These are phyloP conservation scores for Phengaris alcon DNA, from an alignment of 2,888 invertebrate species.

Conservation along the genomic window DNA sequence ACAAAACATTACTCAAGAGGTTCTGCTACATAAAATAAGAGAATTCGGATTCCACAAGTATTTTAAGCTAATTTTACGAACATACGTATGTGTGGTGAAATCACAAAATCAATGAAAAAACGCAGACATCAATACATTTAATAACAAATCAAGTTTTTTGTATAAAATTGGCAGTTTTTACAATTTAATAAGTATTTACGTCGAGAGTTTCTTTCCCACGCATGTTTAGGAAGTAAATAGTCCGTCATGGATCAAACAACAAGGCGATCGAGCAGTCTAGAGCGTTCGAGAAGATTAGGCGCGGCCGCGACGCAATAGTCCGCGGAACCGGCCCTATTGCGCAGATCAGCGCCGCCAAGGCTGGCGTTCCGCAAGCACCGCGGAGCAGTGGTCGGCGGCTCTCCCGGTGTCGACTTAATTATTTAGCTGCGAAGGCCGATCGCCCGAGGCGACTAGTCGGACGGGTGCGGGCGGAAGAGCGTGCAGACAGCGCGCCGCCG, in stretches of 20 bases:
- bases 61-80: slow-evolving; percentile 7
- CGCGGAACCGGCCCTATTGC: slow-evolving; percentile 75
- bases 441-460: slow-evolving; percentile 77
- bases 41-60: slow-evolving; percentile 20
- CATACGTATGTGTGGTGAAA: slow-evolving; percentile 8
- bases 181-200: slow-evolving; percentile 30
- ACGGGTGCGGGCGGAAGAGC: slow-evolving; percentile 75
- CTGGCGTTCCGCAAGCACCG: slow-evolving; percentile 75
- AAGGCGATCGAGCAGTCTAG: slow-evolving; percentile 50
- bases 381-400: slow-evolving; percentile 53
- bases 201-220: slow-evolving; percentile 38
- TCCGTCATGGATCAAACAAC: slow-evolving; percentile 55
- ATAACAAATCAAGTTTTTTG: slow-evolving; percentile 27
- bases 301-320: slow-evolving; percentile 61
- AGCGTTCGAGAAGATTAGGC: slow-evolving; percentile 64
- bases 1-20: slow-evolving; percentile 14
- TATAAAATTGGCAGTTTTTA: slow-evolving; percentile 31
- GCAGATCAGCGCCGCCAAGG: slow-evolving; percentile 76
- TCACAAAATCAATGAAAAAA: slow-evolving; percentile 23
- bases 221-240: slow-evolving; percentile 34
- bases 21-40: slow-evolving; percentile 14
- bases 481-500: slow-evolving; percentile 78
- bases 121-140: slow-evolving; percentile 22
- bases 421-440: slow-evolving; percentile 77
- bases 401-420: slow-evolving; percentile 65